Base-by-base conservation (phyloP, 2,113 vertebrate species). In the Xenopus borealis region DNA sequence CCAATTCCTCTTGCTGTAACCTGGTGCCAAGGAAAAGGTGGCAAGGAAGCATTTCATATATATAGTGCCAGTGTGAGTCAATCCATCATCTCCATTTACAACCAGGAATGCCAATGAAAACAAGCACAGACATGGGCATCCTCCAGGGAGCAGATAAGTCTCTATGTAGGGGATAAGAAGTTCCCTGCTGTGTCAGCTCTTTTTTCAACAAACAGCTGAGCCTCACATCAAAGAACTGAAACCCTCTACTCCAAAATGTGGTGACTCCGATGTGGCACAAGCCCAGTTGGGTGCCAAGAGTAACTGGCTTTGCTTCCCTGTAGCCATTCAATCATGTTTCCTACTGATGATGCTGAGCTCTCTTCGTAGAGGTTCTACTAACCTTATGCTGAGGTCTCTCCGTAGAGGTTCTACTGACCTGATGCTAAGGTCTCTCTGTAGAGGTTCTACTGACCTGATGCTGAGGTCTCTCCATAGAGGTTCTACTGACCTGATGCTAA, bases 271-370 rank as follows among this genome's bases (percentile, higher is more conserved):
- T 17, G 20, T 45, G 62, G 23, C 23, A 27, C 23, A 27, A 27
- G 23, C 23, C 66, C 66, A 68, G 58, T 45, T 62, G 20, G 62
- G 58, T 66, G 73, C 69, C 46, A 69, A 18, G 62, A 63, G 58
- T n/a, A 44, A 62, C 62, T 62, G 47, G 17, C 23, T 16, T 66
- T n/a, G 57, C 16, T 62, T 52, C 61, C 65, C 53, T 75, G 50
- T 45, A 62, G 64, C 72, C 30, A 12, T n/a, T n/a, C n/a, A n/a
- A 50, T 61, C 64, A 55, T 16, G 64, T 75, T 50, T 66, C 19
- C 19, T 23, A 45, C 47, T 73, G 71, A 73, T 74, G 72, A 57
- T 66, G 33, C 33, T 0, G 2, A 27, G 23, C 23, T 27, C 23
- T 27, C 23, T 27, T 3, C 23, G 3, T 27, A 27, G 16, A 62